Evolutionary conservation across 92 coral and sea anemone species (phyloP), one percentile per base, ranked within the genome.

Genomic region (Pocillopora meandrina): DNA sequence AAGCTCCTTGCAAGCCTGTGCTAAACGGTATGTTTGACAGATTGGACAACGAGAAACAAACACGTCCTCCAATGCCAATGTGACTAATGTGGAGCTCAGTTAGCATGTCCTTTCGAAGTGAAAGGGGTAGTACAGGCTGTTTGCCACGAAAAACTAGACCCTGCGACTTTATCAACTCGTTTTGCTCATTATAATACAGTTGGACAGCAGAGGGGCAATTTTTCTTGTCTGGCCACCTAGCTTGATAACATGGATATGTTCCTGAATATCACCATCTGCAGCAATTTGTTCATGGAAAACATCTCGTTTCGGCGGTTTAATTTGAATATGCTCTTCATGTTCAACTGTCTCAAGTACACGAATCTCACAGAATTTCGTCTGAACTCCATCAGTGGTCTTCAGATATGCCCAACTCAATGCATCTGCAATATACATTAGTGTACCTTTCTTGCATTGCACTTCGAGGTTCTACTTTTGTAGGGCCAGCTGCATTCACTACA

Each of bases 1-100:
- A 84, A 89, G 73, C 71, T 86, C 82, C 77, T 89, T 86, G 63
- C 87, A 73, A 75, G 86, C 79, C 75, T 89, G 89, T 72, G 55
- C 86, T 23, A 89, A 89, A 35, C 74, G 79, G 83, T 72, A 77
- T 58, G 72, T 77, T 84, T 84, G 89, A 82, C 87, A 85, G 70
- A 84, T 42, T 42, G 49, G 4, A 42, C 26, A 26, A 26, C 26
- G 26, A 26, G 26, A 26, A 26, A 26, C 26, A 84, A 84, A 68
- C n/a, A 52, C 74, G 17, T 47, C 82, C 76, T 75, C 82, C 76
- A 65, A 56, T 76, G 59, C 88, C 82, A 19, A 84, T 84, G 82
- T 84, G 87, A 49, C 87, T 76, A 64, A 82, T 75, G 82, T 84
- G 87, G 66, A 84, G 72, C 81, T 84, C 76, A 42, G 36, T 21